Evolutionary conservation across 2,797 vertebrate genomes (phyloP), one percentile per base, ranked within the genome.

Genomic region (Columba guinea): DNA sequence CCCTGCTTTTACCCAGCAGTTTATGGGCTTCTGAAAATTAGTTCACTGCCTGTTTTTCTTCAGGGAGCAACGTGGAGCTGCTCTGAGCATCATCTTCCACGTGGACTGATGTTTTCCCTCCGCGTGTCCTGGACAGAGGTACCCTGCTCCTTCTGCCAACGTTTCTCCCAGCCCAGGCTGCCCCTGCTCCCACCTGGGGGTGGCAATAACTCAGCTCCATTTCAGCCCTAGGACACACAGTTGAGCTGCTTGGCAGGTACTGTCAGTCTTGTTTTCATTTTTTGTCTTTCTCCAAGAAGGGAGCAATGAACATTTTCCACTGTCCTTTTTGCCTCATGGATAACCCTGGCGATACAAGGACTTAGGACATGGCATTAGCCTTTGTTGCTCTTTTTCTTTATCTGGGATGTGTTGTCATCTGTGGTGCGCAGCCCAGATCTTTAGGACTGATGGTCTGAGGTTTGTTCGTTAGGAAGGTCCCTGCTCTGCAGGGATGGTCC

Each of bases 181-280:
- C 11, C 10, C 11, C n/a, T 21, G 18, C 8, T 71, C 44, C 44
- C 28, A 16, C 41, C 22, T 24, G 4, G 0, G 9, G 13, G 5
- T 28, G 13, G 11, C 32, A 53, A 63, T 18, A 67, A 26, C 56
- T 64, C 58, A 37, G 37, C 19, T n/a, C 23, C 0, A 0, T 32
- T 44, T n/a, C 53, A 65, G 30, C 17, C 37, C 27, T 5, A 11
- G 11, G 4, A 12, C n/a, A 20, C 37, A 2, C 1, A 0, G 8
- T 0, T 64, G 51, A 68, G 48, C 58, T 39, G 6, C 28, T 35
- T 32, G 24, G 18, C 62, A 44, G 32, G 12, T 46, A 15, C 37
- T 74, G 34, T 32, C 19, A 10, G 4, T 53, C 55, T 56, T 59
- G 11, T 24, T 78, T 74, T 53, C 44, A 22, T 26, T 62, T 48